Evolutionary conservation across 2,888 invertebrate species (phyloP).

Genomic region (Drosophila dives): DNA sequence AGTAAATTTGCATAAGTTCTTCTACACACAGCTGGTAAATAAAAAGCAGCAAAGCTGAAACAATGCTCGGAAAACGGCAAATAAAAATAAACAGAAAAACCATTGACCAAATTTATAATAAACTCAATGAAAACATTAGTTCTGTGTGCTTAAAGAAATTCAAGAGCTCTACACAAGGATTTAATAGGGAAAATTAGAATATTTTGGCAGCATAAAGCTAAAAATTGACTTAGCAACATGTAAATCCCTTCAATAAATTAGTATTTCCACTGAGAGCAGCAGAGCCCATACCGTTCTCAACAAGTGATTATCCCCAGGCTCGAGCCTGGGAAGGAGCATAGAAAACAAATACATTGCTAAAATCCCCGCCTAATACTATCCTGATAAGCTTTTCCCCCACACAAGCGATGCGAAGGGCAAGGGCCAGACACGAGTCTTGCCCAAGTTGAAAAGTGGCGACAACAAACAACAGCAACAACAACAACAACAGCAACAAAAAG

Average conservation of each 20-base stretch:
- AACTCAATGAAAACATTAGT: constrained; percentile 5
- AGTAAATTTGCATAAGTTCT: constrained; percentile 52
- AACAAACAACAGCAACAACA: constrained; percentile 21
- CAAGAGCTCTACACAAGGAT: not conserved
- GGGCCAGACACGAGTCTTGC: constrained; percentile 45
- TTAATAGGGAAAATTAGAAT: not conserved
- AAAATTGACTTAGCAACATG: constrained; percentile 3
- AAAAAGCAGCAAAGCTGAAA: constrained; percentile 14
- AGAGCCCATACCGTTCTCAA: constrained; percentile 14
- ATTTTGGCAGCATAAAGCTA: constrained; percentile 15
- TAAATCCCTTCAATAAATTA: constrained; percentile 18
- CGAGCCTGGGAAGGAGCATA: constrained; percentile 15
- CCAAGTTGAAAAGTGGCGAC: constrained; percentile 41
- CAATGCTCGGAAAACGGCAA: not conserved
- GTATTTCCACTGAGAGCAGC: not conserved
- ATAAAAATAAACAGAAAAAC: not conserved
- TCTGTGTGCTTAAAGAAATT: not conserved
- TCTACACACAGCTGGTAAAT: constrained; percentile 39
- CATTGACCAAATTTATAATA: constrained; percentile 15
- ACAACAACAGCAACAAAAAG: constrained; percentile 6
- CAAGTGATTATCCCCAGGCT: constrained; percentile 41
- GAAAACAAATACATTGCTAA: constrained; percentile 45
- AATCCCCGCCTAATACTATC: constrained; percentile 49
- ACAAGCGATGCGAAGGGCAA: constrained; percentile 57
- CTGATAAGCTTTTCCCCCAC: constrained; percentile 39